Evolutionary conservation across 2,113 vertebrate genomes (phyloP), one percentile per base, ranked within the genome.

Genomic region (Rhinolophus ferrumequinum): DNA sequence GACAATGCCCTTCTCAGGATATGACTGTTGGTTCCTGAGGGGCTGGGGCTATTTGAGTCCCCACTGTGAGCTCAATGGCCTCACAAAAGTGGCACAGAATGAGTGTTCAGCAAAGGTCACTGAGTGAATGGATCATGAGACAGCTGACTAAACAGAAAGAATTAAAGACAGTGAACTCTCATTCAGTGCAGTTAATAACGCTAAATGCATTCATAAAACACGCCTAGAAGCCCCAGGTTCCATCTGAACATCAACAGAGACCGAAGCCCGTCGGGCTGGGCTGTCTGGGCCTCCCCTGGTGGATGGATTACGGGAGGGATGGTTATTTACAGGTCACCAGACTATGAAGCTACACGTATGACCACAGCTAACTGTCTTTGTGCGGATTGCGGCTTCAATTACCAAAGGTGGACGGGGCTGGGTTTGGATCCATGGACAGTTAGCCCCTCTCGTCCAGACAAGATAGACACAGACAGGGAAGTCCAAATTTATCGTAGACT

Each of bases 291-390:
- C 7, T 14, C 12, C 22, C 26, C 1, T 50, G 21, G 13, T 33
- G 22, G 44, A 14, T 1, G 16, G 62, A 47, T 60, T 19, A 52
- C 8, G n/a, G 13, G 1, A 14, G 12, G 22, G 41, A 33, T 26
- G 19, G 47, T 15, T 8, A 21, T 38, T 15, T 41, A 0, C 1
- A 30, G 0, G 44, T 38, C 15, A 11, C 33, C 2, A 24, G 30
- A 3, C 28, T 44, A 30, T 62, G 56, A 30, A 44, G 38, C 44
- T 56, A 18, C 35, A 50, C 2, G 9, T 2, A 9, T 4, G 13
- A 58, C 38, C 66, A 28, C 0, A 2, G 33, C 6, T 4, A 12
- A 62, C 11, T 7, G 15, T 41, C 77, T 60, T 50, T 70, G 15
- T 38, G 7, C 30, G 44, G 28, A 58, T 33, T 3, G 0, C 60